Evolutionary conservation across 2,113 vertebrate species (phyloP).

Genomic region (Onychorhynchus coronatus): DNA sequence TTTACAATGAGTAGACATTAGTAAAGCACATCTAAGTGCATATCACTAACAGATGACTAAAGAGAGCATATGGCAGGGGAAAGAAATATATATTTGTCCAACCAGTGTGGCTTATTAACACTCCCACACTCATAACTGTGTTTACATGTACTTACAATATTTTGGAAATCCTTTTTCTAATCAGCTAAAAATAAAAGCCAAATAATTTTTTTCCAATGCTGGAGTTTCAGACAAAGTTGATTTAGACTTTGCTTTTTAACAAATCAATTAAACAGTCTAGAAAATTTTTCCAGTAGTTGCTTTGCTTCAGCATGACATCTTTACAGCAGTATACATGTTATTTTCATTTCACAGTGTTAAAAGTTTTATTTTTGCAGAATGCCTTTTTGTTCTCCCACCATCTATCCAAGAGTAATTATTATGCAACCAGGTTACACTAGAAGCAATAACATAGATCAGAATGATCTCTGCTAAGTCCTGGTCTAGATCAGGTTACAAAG

Average conservation of each 20-base stretch:
- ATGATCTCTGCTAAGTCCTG: background rate
- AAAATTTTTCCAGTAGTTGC: background rate
- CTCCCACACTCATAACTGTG: conserved; percentile 55
- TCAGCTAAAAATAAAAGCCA: conserved; percentile 51
- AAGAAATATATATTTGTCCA: conserved; percentile 62
- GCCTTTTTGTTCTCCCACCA: background rate
- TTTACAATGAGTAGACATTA: conserved; percentile 65
- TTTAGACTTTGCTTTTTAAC: background rate
- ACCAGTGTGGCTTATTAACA: conserved; percentile 50
- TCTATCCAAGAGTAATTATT: background rate
- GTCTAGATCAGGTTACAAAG: background rate
- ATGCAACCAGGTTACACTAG: background rate
- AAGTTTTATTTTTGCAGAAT: background rate
- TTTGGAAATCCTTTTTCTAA: background rate
- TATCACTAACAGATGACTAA: conserved; percentile 57
- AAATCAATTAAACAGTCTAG: background rate
- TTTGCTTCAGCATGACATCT: background rate
- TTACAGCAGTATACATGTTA: background rate
- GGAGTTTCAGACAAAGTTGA: background rate
- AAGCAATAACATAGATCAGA: background rate
- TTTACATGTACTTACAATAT: conserved; percentile 27
- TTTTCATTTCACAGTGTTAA: background rate
- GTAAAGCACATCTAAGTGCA: conserved; percentile 54
- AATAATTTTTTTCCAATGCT: background rate
- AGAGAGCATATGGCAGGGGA: conserved; percentile 64